phyloP scores from a whole-genome alignment of 2,113 vertebrate species.

The Crocuta crocuta region DNA sequence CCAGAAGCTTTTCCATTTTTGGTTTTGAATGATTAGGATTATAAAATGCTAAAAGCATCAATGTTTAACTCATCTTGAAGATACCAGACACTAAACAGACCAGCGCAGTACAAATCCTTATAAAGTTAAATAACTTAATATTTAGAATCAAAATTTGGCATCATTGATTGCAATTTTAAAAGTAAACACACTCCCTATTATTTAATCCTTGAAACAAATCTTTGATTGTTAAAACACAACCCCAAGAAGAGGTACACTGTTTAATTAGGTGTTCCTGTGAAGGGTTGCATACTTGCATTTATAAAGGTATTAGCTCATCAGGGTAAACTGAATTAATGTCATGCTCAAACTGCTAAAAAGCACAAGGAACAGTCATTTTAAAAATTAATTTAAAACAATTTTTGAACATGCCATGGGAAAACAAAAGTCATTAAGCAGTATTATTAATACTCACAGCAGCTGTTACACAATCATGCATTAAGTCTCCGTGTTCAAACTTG shows the following conservation, averaged over 20 bases:
- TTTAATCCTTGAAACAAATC: background rate
- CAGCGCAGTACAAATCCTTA: background rate
- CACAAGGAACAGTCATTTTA: conserved; percentile 74
- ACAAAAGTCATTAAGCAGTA: conserved; percentile 74
- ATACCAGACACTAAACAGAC: background rate
- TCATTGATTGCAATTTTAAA: background rate
- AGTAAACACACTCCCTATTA: background rate
- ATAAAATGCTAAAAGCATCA: conserved; percentile 41
- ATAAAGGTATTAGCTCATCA: conserved; percentile 63
- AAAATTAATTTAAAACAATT: conserved; percentile 84
- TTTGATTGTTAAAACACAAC: conserved; percentile 7
- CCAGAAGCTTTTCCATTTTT: conserved; percentile 43
- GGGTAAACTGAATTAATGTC: conserved; percentile 62
- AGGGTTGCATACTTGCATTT: conserved; percentile 58
- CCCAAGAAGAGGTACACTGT: background rate
- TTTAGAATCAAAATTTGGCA: background rate
- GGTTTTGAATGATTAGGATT: conserved; percentile 10
- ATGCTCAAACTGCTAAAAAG: conserved; percentile 75
- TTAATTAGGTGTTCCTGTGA: conserved; percentile 70
- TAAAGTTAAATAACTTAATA: background rate
- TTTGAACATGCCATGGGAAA: conserved; percentile 70
- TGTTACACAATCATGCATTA: conserved; percentile 24
- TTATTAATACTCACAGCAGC: conserved; percentile 76
- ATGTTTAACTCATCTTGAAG: conserved; percentile 36
- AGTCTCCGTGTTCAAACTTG: background rate